Evolutionary conservation across 2,113 vertebrate genomes (phyloP), one percentile per base, ranked within the genome.

Genomic region (Pica pica): DNA sequence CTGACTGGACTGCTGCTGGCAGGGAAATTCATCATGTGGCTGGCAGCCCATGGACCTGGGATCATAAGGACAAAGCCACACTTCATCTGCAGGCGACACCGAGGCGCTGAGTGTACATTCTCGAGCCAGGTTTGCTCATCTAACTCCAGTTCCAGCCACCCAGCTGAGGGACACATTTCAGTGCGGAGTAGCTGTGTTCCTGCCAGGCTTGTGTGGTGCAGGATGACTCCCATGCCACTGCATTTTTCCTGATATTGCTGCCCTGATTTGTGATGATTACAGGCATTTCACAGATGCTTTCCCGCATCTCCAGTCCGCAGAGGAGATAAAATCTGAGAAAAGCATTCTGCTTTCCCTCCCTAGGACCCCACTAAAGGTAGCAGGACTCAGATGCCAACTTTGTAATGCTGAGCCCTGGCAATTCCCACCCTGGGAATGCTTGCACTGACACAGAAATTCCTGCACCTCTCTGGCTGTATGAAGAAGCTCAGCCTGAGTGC

Each of bases 191-290:
- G 50, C 69, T 19, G 68, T 65, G 42, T 2, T 80, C 57, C 80
- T 83, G 76, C 24, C 84, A 70, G 81, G 31, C 27, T 18, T 53
- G 50, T 53, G 42, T 44, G 67, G 26, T 1, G 3, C 19, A 3
- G 1, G 61, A 42, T 52, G 57, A 11, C 19, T 92, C 63, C 67
- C 41, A 2, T 5, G 37, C 11, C 50, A 8, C 74, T 30, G 75
- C 0, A 0, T 12, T 79, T 53, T 47, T n/a, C 75, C 46, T 90
- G 60, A 1, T 41, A 7, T 2, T 22, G 42, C 49, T 55, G 2
- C 47, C 53, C 53, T 56, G 71, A 76, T 78, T 71, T 89, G 80
- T 75, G 35, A 35, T 44, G 33, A 26, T 75, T 70, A 9, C 46
- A 46, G 41, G 61, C 59, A n/a, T 78, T 74, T 44, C 57, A 50